Conservation (phyloP, 2,888 invertebrate species). For the Ephialtes manifestator region DNA sequence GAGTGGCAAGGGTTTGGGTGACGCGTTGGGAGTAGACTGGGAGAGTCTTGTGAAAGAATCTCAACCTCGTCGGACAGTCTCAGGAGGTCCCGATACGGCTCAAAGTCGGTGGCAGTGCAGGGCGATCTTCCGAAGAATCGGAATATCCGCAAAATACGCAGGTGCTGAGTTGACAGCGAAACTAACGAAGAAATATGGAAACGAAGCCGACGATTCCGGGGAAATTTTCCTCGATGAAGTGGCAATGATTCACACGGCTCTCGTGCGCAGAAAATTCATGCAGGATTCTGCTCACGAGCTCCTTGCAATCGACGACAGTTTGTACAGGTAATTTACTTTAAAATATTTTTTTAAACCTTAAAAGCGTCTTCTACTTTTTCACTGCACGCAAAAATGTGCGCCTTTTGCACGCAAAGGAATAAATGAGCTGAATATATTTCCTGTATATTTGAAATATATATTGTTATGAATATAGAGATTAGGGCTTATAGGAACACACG, state of each 20-base stretch:
- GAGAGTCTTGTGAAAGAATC: slow-evolving; percentile 95
- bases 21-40: slow-evolving; percentile 98
- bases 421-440: no score
- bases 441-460: no score
- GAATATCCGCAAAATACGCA: slow-evolving; percentile 93
- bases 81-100: slow-evolving; percentile 87
- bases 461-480: no score
- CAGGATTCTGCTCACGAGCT: slow-evolving; percentile 76
- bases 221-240: slow-evolving; percentile 79
- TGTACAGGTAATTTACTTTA: slow-evolving; percentile 77
- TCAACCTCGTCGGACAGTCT: slow-evolving; percentile 85
- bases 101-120: slow-evolving; percentile 94
- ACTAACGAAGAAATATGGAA: slow-evolving; percentile 81
- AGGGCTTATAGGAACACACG: no score
- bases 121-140: slow-evolving; percentile 92
- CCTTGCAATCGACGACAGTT: slow-evolving; percentile 78
- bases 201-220: slow-evolving; percentile 74
- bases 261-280: slow-evolving; percentile 76
- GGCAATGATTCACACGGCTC: slow-evolving; percentile 83
- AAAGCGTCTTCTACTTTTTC: background rate
- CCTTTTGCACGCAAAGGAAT: no score
- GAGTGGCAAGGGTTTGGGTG: slow-evolving; percentile 92
- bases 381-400: no score
- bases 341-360: background rate
- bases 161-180: slow-evolving; percentile 89